Percentiles rank a stretch among this genome's conserved stretches.
Evolutionary conservation across 2,797 vertebrate genomes (phyloP).

Genomic region (Micromesistius poutassou): DNA sequence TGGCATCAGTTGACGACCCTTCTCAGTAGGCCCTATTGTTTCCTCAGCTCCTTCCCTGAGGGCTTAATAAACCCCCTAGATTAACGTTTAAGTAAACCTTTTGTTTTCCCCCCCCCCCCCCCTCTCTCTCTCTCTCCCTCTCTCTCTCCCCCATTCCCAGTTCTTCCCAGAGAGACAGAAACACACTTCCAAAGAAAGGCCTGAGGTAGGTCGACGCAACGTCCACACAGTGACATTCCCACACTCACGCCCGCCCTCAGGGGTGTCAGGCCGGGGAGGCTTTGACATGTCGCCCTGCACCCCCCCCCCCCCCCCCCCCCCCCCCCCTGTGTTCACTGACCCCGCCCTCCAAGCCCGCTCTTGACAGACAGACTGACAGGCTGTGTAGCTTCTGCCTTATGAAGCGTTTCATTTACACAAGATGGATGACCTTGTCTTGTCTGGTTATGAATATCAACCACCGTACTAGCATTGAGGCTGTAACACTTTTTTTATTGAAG

Average conservation of each 20-base stretch:
- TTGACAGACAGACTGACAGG: background rate
- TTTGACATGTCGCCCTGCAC: conserved; percentile 7
- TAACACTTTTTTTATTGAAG: background rate
- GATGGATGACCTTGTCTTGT: background rate
- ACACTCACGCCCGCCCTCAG: conserved; percentile 1
- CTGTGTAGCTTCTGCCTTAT: background rate
- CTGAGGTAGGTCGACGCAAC: conserved; percentile 85
- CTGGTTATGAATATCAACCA: background rate
- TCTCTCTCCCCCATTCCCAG: background rate
- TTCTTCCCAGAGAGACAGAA: conserved; percentile 81
- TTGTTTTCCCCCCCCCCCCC: conserved; percentile 49
- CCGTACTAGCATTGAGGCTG: background rate
- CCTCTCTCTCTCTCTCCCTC: background rate
- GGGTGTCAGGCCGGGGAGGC: background rate
- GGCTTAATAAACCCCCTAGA: conserved; percentile 53
- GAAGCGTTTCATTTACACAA: background rate
- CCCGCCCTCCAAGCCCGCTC: background rate
- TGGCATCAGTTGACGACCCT: conserved; percentile 52
- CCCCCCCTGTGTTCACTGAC: conserved; percentile 11
- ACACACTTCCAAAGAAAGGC: conserved; percentile 94
- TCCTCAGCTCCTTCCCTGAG: conserved; percentile 35
- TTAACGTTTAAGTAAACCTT: conserved; percentile 46
- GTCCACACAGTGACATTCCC: background rate
- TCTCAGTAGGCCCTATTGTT: conserved; percentile 50
- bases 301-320: background rate